These are phyloP conservation scores for Apostichopus californicus DNA, from an alignment of 35 echinoderm and acorn worm species.

Conservation along the genomic window DNA sequence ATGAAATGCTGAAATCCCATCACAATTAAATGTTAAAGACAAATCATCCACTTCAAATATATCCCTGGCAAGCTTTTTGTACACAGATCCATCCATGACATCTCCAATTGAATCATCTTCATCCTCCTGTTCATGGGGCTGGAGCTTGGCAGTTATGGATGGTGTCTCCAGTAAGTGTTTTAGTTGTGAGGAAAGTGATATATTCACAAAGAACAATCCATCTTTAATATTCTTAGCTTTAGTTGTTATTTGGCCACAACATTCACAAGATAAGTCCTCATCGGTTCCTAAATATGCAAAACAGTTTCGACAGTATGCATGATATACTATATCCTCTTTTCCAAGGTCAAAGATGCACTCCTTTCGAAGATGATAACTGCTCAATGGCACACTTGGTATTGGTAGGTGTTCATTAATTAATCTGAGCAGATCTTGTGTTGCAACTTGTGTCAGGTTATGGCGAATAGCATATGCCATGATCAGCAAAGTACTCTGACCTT, in stretches of 20 bases:
- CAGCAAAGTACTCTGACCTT: slow-evolving; percentile 1
- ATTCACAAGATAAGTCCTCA: not conserved
- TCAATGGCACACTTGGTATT: not conserved
- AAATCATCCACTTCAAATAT: not conserved
- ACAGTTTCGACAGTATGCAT: slow-evolving; percentile 27
- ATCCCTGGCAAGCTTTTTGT: not conserved
- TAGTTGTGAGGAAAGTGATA: slow-evolving; percentile 5
- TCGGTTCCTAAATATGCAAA: not conserved
- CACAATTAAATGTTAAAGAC: slow-evolving; percentile 33
- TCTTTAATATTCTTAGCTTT: not conserved
- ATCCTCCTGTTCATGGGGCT: not conserved
- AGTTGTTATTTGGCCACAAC: not conserved
- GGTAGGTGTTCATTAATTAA: slow-evolving; percentile 17
- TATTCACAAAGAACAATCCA: not conserved
- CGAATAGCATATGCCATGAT: slow-evolving; percentile 19
- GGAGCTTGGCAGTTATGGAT: not conserved
- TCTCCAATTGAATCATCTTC: not conserved
- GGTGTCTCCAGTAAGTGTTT: not conserved
- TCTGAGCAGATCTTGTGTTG: slow-evolving; percentile 3
- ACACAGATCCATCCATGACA: not conserved
- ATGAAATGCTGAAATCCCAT: slow-evolving; percentile 42
- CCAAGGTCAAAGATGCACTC: not conserved
- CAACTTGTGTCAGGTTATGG: not conserved
- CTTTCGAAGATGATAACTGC: slow-evolving; percentile 8
- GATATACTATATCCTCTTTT: slow-evolving; percentile 11